These are phyloP conservation scores for Masnerella sp. DNA, from an alignment of 2,888 invertebrate genomes.

Conservation along the genomic window DNA sequence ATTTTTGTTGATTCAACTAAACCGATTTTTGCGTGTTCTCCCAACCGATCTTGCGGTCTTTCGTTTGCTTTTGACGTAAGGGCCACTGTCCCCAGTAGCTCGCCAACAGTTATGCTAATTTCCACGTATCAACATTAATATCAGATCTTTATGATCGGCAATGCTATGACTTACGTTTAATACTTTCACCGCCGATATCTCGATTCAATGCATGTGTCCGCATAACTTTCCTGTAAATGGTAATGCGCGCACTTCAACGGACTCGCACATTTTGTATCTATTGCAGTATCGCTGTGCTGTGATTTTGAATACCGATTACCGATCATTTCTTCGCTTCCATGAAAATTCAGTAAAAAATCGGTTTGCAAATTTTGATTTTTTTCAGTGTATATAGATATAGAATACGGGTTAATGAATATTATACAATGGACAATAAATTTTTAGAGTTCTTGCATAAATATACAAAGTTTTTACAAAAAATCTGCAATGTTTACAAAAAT, in stretches of 20 bases:
- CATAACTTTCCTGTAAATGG: constrained; percentile 61
- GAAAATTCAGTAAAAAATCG: too few species aligned
- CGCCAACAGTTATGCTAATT: constrained; percentile 75
- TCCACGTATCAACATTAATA: constrained; percentile 75
- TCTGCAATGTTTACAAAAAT: too few species aligned
- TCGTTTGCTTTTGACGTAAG: too few species aligned
- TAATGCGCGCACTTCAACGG: constrained; percentile 56
- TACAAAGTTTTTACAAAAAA: too few species aligned
- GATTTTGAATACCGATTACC: constrained; percentile 53
- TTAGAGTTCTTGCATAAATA: too few species aligned
- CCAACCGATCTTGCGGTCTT: too few species aligned
- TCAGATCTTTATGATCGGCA: constrained; percentile 76
- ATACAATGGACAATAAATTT: too few species aligned
- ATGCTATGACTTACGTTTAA: constrained; percentile 75
- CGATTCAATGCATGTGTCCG: constrained; percentile 67
- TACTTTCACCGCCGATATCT: constrained; percentile 75
- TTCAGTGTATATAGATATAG: neutral
- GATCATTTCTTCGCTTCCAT: constrained; percentile 2
- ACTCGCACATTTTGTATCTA: constrained; percentile 49
- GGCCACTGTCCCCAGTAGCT: constrained; percentile 59
- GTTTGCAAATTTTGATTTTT: neutral
- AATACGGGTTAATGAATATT: too few species aligned
- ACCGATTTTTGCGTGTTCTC: too few species aligned
- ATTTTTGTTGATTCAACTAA: too few species aligned
- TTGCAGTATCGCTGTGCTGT: constrained; percentile 42